Evolutionary conservation across 2,797 vertebrate genomes (phyloP).

Genomic region (Sebastes reedi): DNA sequence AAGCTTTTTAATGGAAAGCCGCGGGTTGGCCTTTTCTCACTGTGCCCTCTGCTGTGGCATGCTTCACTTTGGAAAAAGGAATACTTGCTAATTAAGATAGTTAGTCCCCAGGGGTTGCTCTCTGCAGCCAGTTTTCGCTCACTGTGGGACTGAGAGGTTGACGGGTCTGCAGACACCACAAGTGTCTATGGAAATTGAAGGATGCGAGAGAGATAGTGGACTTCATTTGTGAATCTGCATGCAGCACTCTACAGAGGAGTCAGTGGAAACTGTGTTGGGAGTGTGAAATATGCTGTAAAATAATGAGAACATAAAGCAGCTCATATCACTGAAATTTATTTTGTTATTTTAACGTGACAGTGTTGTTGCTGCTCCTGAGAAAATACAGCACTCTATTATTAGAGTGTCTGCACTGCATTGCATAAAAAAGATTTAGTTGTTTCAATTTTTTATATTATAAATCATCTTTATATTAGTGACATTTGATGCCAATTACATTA

Average conservation of each 20-base stretch:
- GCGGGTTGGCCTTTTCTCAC: conserved; percentile 42
- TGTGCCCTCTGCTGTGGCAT: conserved; percentile 27
- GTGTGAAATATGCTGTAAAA: neutral
- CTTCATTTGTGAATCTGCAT: conserved; percentile 5
- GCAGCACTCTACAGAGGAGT: neutral
- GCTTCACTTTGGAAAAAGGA: conserved; percentile 35
- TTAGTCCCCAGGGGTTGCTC: conserved; percentile 32
- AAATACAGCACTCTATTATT: neutral
- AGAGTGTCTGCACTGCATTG: neutral
- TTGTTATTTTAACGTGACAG: neutral
- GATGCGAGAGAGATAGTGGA: neutral
- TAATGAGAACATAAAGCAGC: conserved; percentile 19
- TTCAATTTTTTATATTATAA: neutral
- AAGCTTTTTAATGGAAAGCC: conserved; percentile 57
- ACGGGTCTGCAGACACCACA: conserved; percentile 27
- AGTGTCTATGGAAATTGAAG: conserved; percentile 16
- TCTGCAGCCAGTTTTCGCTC: conserved; percentile 35
- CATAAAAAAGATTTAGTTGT: neutral
- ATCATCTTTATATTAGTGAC: neutral
- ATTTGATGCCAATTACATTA: neutral
- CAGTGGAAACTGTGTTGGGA: neutral
- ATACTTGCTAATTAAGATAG: conserved; percentile 55
- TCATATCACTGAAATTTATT: conserved; percentile 1
- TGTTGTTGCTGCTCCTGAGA: neutral
- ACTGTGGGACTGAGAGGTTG: conserved; percentile 30